phyloP scores from a whole-genome alignment of 2,113 vertebrate species.

The Gobiocypris rarus region DNA sequence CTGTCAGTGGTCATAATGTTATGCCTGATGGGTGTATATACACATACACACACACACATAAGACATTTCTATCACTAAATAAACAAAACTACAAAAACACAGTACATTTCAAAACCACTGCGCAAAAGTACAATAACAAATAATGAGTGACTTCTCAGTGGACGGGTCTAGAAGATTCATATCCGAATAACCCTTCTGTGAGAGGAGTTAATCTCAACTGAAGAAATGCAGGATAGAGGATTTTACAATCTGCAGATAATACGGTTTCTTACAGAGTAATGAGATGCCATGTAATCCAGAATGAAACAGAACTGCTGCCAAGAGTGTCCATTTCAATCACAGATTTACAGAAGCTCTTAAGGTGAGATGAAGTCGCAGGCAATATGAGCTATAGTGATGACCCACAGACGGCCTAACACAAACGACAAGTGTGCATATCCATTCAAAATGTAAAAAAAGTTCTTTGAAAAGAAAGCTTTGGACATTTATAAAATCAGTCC shows the following conservation, averaged over 20 bases:
- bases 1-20: too few relatives aligned
- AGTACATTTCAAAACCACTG: background rate
- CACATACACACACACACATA: background rate
- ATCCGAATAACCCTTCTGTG: background rate
- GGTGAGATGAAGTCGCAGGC: background rate
- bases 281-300: conserved; percentile 14
- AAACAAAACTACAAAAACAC: too few relatives aligned
- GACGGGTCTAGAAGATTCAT: conserved; percentile 12
- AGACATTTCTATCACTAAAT: background rate
- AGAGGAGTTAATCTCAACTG: background rate
- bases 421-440: background rate
- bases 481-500: background rate
- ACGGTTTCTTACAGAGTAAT: conserved; percentile 30
- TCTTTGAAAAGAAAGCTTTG: too few relatives aligned
- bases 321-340: conserved; percentile 29
- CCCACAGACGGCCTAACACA: too few relatives aligned
- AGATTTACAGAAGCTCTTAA: conserved; percentile 9
- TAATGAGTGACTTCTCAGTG: background rate
- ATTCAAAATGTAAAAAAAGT: background rate
- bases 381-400: background rate
- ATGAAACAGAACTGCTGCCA: conserved; percentile 16
- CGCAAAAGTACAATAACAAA: background rate
- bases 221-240: conserved; percentile 28
- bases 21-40: too few relatives aligned
- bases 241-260: conserved; percentile 37